Evolutionary conservation across 2,113 vertebrate species (phyloP).

Genomic region (Sapayoa aenigma): DNA sequence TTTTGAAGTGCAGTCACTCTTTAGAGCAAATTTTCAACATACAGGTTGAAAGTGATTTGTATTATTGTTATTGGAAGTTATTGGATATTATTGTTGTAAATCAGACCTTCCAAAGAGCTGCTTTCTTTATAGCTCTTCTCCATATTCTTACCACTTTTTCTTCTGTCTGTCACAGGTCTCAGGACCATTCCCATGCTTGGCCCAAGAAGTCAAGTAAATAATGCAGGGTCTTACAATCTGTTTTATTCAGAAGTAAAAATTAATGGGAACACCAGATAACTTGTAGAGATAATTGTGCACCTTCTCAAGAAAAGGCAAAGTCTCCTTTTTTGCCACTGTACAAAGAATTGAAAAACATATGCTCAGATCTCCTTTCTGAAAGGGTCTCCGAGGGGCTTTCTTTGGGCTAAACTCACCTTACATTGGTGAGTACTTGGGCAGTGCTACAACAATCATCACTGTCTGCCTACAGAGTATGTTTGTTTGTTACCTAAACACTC

Average conservation of each 20-base stretch:
- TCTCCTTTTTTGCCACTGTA: not conserved
- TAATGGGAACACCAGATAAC: not conserved
- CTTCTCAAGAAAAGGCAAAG: not conserved
- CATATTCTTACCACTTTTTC: not conserved
- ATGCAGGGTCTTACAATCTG: not conserved
- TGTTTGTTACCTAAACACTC: not conserved
- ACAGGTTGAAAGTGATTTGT: too few species aligned
- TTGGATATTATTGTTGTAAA: not conserved
- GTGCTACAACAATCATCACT: not conserved
- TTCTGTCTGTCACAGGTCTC: not conserved
- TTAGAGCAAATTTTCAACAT: not conserved
- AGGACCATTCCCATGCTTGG: not conserved
- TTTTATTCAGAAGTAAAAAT: not conserved
- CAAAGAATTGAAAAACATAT: rapidly evolving
- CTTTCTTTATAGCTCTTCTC: not conserved
- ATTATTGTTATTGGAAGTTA: too few species aligned
- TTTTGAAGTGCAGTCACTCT: not conserved
- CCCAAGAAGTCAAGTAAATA: not conserved
- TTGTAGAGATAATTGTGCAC: not conserved
- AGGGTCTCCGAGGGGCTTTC: not conserved
- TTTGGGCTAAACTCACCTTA: not conserved
- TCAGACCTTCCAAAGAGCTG: not conserved
- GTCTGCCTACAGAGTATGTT: not conserved
- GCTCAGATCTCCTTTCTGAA: not conserved
- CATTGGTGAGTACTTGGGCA: not conserved